phyloP scores from a whole-genome alignment of 2,888 invertebrate species.

The Drosophila merina region DNA sequence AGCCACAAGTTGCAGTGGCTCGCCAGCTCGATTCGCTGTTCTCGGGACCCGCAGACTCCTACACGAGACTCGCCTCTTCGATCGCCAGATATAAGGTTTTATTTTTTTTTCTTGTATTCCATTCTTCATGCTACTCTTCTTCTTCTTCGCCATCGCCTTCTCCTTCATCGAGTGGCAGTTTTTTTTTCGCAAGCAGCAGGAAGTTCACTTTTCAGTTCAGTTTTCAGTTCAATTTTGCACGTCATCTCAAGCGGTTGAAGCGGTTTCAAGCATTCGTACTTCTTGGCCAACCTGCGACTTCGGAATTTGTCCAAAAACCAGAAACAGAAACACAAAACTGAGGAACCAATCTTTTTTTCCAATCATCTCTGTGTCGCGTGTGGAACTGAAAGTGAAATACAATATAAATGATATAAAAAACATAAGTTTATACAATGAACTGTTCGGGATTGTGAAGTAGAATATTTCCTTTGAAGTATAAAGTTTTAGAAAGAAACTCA shows the following conservation, averaged over 20 bases:
- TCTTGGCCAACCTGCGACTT: slow-evolving; percentile 32
- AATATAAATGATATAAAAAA: slow-evolving; percentile 7
- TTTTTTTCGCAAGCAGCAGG: slow-evolving; percentile 72
- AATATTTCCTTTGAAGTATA: slow-evolving; percentile 5
- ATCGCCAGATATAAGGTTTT: slow-evolving; percentile 40
- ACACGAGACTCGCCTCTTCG: slow-evolving; percentile 55
- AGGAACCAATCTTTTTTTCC: slow-evolving; percentile 16
- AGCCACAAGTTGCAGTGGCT: slow-evolving; percentile 67
- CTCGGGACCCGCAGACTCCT: slow-evolving; percentile 63
- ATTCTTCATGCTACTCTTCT: slow-evolving; percentile 3
- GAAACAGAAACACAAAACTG: slow-evolving; percentile 23
- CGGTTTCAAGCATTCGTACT: slow-evolving; percentile 39
- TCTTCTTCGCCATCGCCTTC: slow-evolving; percentile 10
- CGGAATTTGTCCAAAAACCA: slow-evolving; percentile 23
- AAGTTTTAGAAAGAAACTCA: slow-evolving; percentile 11
- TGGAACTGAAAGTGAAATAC: slow-evolving; percentile 28
- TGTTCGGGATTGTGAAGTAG: slow-evolving; percentile 49
- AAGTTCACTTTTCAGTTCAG: slow-evolving; percentile 78
- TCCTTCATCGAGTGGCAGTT: slow-evolving; percentile 16
- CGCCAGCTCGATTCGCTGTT: slow-evolving; percentile 41
- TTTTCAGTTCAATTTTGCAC: slow-evolving; percentile 79
- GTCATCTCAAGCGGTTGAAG: slow-evolving; percentile 76
- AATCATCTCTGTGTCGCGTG: slow-evolving; percentile 27
- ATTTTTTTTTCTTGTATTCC: slow-evolving; percentile 13
- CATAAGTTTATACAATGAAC: slow-evolving; percentile 54